Conservation (phyloP, 2,888 invertebrate species). For the Himalopsyche japonica region DNA sequence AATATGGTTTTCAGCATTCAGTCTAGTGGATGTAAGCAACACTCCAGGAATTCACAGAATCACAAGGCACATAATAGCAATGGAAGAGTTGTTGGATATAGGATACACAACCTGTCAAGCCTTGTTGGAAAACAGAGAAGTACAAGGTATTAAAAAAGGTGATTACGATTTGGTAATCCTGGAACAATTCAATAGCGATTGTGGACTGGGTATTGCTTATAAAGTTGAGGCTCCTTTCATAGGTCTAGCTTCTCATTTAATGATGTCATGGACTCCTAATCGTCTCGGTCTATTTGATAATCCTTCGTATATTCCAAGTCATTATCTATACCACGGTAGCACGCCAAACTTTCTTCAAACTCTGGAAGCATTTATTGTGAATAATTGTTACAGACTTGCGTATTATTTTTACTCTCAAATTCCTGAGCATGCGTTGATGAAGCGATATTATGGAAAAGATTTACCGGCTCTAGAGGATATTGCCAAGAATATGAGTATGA, state of each 20-base stretch:
- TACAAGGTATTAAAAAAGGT: conserved; percentile 16
- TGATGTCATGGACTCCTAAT: conserved; percentile 55
- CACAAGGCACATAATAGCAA: not conserved
- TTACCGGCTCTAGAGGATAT: conserved; percentile 54
- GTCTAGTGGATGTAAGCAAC: not conserved
- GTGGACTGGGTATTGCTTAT: conserved; percentile 51
- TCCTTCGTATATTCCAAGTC: conserved; percentile 54
- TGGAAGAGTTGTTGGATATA: not conserved
- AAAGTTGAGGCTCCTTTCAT: conserved; percentile 55
- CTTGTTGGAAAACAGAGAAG: conserved; percentile 19
- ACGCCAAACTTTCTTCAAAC: conserved; percentile 47
- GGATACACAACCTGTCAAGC: conserved; percentile 14
- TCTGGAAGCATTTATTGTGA: conserved; percentile 45
- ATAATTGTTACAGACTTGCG: conserved; percentile 43
- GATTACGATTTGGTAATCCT: conserved; percentile 55
- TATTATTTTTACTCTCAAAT: conserved; percentile 47
- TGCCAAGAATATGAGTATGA: conserved; percentile 55
- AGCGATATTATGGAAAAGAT: conserved; percentile 51
- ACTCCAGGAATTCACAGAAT: not conserved
- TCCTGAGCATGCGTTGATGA: conserved; percentile 48
- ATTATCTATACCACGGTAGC: conserved; percentile 49
- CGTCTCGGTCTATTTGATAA: conserved; percentile 56
- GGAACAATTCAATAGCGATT: conserved; percentile 55
- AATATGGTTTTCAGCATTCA: conserved; percentile 14
- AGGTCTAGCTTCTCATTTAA: conserved; percentile 56